Evolutionary conservation across 2,113 vertebrate species (phyloP).

Genomic region (Hyperopisus bebe): DNA sequence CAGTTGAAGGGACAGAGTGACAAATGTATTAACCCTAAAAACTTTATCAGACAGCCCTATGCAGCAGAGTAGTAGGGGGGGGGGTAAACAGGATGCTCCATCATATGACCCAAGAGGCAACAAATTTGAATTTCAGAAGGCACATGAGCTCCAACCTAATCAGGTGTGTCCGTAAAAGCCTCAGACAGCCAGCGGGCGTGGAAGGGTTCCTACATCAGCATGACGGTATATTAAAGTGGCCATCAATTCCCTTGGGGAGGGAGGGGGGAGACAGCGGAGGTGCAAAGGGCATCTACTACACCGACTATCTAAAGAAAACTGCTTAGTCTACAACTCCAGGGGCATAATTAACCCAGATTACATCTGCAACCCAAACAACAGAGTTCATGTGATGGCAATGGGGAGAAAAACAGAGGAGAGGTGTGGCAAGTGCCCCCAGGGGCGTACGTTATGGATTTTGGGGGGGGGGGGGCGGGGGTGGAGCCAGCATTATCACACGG

Average conservation of each 20-base stretch:
- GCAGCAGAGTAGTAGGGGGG: not conserved
- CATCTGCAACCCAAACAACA: not conserved
- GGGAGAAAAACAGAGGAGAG: not conserved
- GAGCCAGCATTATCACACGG: not conserved
- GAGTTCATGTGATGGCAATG: not conserved
- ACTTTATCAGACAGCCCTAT: not conserved
- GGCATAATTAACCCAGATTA: constrained; percentile 7
- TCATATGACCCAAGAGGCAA: not conserved
- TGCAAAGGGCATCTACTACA: not conserved
- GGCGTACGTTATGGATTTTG: not conserved
- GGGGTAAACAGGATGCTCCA: not conserved
- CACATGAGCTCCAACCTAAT: not conserved
- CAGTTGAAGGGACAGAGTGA: not conserved
- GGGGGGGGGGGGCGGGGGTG: not conserved
- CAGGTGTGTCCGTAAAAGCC: not conserved
- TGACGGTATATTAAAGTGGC: not conserved
- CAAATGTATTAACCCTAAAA: not conserved
- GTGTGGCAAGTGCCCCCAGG: not conserved
- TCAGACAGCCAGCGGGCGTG: not conserved
- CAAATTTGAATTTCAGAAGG: not conserved
- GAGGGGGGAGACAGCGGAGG: not conserved
- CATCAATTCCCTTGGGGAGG: not conserved
- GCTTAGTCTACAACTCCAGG: not conserved
- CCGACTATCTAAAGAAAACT: not conserved
- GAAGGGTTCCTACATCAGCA: not conserved